phyloP scores from a whole-genome alignment of 2,888 invertebrate species.

The Allygus modestus region DNA sequence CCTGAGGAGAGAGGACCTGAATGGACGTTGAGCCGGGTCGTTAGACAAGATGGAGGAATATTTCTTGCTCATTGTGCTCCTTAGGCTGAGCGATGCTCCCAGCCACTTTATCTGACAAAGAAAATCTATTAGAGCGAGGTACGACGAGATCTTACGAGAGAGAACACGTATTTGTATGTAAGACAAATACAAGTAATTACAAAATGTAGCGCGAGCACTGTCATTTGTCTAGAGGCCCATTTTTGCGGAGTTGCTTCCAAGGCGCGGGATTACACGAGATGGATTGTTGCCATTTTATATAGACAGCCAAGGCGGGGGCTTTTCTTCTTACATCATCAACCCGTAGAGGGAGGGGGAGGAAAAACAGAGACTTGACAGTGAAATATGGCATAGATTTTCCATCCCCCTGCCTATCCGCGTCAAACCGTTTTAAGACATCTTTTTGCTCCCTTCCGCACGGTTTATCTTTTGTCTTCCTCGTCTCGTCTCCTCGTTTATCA shows the following conservation, averaged over 20 bases:
- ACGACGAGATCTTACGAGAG: conserved; percentile 40
- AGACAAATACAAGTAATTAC: conserved; percentile 63
- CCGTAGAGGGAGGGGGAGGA: conserved; percentile 55
- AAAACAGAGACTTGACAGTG: conserved; percentile 64
- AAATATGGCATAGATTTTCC: conserved; percentile 66
- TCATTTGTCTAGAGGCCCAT: conserved; percentile 62
- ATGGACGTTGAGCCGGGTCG: conserved; percentile 30
- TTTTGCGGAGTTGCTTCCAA: conserved; percentile 47
- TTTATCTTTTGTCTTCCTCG: conserved; percentile 58
- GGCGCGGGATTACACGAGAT: conserved; percentile 62
- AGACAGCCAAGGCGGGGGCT: conserved; percentile 61
- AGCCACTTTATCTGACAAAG: conserved; percentile 58
- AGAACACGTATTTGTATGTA: conserved; percentile 60
- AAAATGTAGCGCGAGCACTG: conserved; percentile 59
- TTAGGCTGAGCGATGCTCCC: conserved; percentile 29
- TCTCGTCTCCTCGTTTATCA: conserved; percentile 58
- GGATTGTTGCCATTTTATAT: conserved; percentile 66
- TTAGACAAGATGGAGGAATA: conserved; percentile 55
- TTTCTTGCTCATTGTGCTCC: conserved; percentile 50
- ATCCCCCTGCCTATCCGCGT: conserved; percentile 62
- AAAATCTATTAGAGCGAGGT: conserved; percentile 52
- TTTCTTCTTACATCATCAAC: conserved; percentile 63
- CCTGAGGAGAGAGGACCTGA: neutral
- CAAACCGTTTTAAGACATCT: conserved; percentile 64
- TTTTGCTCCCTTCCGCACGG: conserved; percentile 63